Conservation (phyloP, 2,797 vertebrate genomes). For the Tadarida brasiliensis region DNA sequence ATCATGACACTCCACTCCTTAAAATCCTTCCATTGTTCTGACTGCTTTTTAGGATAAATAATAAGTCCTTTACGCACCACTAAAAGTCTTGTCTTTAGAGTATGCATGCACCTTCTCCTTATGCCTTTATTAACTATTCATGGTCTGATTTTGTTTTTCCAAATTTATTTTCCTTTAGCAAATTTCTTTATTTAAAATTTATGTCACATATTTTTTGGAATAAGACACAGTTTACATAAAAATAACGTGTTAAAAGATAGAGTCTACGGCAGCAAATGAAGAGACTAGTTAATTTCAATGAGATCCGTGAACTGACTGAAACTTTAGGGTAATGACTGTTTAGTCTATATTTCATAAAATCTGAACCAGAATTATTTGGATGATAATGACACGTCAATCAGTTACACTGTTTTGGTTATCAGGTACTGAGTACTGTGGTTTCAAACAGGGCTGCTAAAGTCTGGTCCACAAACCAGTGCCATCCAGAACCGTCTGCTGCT, state of each 20-base stretch:
- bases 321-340: neutral
- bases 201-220: neutral
- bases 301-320: neutral
- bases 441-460: neutral
- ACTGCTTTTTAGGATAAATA: neutral
- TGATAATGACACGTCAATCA: neutral
- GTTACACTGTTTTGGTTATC: neutral
- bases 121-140: neutral
- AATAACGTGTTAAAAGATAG: neutral
- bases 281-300: neutral
- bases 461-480: neutral
- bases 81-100: neutral
- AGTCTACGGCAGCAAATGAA: neutral
- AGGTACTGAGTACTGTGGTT: neutral
- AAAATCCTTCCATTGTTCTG: neutral
- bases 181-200: conserved; percentile 7
- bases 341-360: neutral
- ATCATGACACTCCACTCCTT: neutral
- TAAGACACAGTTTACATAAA: neutral
- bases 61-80: neutral
- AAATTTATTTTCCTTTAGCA: neutral
- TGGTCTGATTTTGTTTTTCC: neutral
- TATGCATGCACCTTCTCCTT: neutral
- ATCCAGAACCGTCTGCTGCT: neutral
- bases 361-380: neutral